Conservation (phyloP, 2,113 vertebrate species). For the Oxyura jamaicensis region DNA sequence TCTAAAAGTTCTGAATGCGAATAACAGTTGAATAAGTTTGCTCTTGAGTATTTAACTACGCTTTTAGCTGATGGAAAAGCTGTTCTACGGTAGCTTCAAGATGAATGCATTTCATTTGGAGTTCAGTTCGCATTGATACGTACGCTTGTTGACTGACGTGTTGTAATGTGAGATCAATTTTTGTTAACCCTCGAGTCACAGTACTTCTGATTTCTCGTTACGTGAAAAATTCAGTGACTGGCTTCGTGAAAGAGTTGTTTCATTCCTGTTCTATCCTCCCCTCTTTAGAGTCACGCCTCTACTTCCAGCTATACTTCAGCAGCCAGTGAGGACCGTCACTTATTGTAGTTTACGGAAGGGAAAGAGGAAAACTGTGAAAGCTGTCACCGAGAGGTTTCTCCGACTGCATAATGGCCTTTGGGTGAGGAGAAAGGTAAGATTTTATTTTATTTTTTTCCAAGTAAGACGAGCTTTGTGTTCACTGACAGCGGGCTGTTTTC, state of each 20-base stretch:
- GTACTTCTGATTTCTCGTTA: neutral
- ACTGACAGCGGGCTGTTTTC: neutral
- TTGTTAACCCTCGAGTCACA: neutral
- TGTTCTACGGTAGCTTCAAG: neutral
- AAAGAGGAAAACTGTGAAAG: slow-evolving; percentile 88
- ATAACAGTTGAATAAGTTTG: neutral
- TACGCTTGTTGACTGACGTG: fast-evolving
- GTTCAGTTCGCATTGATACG: fast-evolving
- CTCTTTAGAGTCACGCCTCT: slow-evolving; percentile 78
- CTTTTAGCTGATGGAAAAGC: too few relatives aligned
- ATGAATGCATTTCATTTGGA: neutral
- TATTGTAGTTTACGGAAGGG: slow-evolving; percentile 85
- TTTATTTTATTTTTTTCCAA: neutral
- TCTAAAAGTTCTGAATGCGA: neutral
- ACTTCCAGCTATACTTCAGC: slow-evolving; percentile 76
- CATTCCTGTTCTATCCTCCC: fast-evolving
- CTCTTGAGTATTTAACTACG: neutral
- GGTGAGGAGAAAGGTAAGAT: slow-evolving; percentile 88
- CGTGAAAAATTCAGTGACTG: neutral
- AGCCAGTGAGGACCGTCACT: slow-evolving; percentile 82
- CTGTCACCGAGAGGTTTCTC: slow-evolving; percentile 87
- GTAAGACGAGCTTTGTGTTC: neutral
- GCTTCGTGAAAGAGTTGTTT: neutral
- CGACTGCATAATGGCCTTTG: slow-evolving; percentile 93
- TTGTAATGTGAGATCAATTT: neutral